phyloP scores from a whole-genome alignment of 2,113 vertebrate species.

The Toxostoma redivivum region DNA sequence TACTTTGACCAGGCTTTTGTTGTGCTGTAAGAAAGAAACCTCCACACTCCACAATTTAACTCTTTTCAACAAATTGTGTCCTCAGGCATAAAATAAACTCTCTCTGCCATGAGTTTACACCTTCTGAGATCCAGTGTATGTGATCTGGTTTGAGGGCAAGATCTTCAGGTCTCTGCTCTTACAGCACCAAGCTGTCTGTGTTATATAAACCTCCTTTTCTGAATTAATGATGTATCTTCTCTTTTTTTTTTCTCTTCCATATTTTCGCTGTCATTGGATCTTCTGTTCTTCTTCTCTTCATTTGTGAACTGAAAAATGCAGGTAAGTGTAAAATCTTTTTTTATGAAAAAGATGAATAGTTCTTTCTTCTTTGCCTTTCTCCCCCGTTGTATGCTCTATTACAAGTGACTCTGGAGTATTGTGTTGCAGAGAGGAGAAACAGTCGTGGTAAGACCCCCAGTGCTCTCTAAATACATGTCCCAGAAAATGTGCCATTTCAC shows the following conservation, averaged over 20 bases:
- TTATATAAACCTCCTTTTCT: neutral
- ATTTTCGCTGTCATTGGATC: neutral
- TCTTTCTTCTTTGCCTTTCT: neutral
- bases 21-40: neutral
- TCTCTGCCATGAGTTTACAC: neutral
- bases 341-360: neutral
- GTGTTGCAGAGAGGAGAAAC: neutral
- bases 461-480: neutral
- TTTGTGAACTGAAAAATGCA: neutral
- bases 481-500: neutral
- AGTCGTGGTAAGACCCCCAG: neutral
- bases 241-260: neutral
- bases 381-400: accelerated
- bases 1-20: neutral
- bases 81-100: neutral
- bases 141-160: neutral
- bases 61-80: neutral
- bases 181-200: neutral
- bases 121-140: neutral
- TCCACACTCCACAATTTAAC: neutral
- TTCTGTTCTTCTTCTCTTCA: neutral
- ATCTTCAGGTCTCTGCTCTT: neutral
- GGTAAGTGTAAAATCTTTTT: neutral
- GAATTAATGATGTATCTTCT: neutral
- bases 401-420: neutral